These are phyloP conservation scores for Dicerorhinus sumatrensis DNA, from an alignment of 2,113 vertebrate genomes.

Conservation along the genomic window DNA sequence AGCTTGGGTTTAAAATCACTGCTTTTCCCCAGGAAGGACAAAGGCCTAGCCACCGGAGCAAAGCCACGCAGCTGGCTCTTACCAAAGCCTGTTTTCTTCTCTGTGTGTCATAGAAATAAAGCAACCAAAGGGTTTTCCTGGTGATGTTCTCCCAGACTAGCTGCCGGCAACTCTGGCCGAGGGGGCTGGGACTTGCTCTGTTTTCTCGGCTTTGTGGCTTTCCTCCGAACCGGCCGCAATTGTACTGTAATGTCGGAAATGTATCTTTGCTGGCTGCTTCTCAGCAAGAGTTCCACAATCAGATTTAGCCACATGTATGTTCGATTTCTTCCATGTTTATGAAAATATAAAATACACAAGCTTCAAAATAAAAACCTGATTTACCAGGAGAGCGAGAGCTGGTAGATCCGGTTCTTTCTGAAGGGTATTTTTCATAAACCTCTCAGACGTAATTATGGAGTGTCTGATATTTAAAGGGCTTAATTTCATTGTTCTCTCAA, in stretches of 20 bases:
- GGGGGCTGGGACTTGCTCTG: rapidly evolving
- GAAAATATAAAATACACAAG: not conserved
- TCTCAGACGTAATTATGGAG: not conserved
- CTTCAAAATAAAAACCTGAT: not conserved
- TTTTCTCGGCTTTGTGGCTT: not conserved
- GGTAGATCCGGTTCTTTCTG: not conserved
- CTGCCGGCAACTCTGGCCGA: too few relatives aligned
- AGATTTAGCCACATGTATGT: not conserved
- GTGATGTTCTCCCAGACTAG: not conserved
- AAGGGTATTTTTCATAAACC: not conserved
- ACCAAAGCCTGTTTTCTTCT: not conserved
- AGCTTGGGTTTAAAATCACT: not conserved
- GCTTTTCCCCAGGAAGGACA: not conserved
- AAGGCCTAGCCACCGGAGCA: rapidly evolving
- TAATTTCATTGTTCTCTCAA: not conserved
- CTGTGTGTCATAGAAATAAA: not conserved
- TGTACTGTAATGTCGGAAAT: rapidly evolving
- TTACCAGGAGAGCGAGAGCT: not conserved
- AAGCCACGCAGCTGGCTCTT: not conserved
- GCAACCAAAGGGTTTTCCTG: not conserved
- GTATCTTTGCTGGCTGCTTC: not conserved
- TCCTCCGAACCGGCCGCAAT: rapidly evolving
- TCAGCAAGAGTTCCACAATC: rapidly evolving
- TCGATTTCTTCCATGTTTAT: not conserved
- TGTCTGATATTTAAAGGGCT: not conserved